Evolutionary conservation across 2,797 vertebrate species (phyloP), one percentile per base, ranked within the genome.

Genomic region (Hipposideros larvatus): DNA sequence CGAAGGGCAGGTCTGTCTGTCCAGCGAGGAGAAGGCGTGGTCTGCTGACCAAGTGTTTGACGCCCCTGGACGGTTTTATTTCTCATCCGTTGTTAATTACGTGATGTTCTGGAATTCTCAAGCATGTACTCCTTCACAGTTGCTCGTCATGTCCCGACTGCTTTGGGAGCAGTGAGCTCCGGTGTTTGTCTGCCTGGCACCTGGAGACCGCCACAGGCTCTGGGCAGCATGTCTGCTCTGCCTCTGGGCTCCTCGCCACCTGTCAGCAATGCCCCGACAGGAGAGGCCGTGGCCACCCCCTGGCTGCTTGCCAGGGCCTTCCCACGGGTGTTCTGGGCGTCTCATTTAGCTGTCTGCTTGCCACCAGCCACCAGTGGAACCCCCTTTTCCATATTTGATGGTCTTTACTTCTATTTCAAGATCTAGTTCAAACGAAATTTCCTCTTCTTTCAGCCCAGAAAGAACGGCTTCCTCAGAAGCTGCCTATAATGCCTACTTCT

Each of bases 201-300:
- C 16, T 4, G 10, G 22, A 34, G 77, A 5, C 51, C 2, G 11
- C 34, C 2, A 2, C n/a, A 3, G 14, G 11, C 57, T n/a, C 82
- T 26, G 46, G 51, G 34, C 41, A n/a, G 31, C 7, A 31, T 14
- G 15, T 19, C 31, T 3, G 31, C 31, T n/a, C 31, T 18, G 63
- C 63, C 53, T 19, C 87, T 41, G 48, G 53, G 37, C 55, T 28
- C 37, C 9, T 0, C 0, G 10, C 37, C 21, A 4, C 1, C 1
- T 6, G 48, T 31, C 31, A 84, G 71, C 41, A 43, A 0, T 1
- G 13, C 28, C 26, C 10, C 1, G 46, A 7, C 3, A 2, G 22
- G 31, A 26, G 11, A 3, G 41, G 63, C 28, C 18, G 4, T 6
- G 73, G 43, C 3, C 18, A 19, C 2, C 10, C 18, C 34, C 34